Base-by-base conservation (phyloP, 2,888 invertebrate species). In the Petrolisthes manimaculis region DNA sequence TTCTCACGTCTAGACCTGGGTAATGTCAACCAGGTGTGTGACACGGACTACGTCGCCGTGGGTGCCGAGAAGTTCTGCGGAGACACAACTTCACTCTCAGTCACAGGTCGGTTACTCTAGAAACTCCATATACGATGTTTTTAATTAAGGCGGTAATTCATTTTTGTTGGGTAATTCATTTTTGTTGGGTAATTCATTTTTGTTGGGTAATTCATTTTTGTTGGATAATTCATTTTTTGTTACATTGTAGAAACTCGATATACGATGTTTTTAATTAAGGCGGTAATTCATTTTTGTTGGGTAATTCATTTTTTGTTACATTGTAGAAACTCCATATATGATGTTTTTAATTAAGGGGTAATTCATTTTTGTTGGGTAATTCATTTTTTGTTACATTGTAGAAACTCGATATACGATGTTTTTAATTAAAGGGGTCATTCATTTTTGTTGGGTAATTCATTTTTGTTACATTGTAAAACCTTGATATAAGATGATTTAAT, bases 1-100 rank as follows among this genome's bases (percentile, higher is more conserved):
- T 90, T 86, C 84, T 51, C 51, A 37, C 77, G 69, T 9, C 54
- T 86, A 4, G 88, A 88, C 67, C 78, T 86, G 14, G 90, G 90
- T 21, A 86, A 86, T 78, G 55, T 74, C 5, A 78, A 82, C 51
- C 61, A 54, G 24, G 55, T n/a, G 4, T 90, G 90, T 51, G 80
- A 14, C 5, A 55, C 14, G 5, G 90, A 90, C 55, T 88, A 81
- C 78, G 21, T 86, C 21, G 90, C 77, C 0, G 37, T 83, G 4
- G 78, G 53, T 3, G 18, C 55, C 3, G 55, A 80, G 54, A 83
- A 86, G 55, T 61, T 77, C 24, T 90, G 90, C 53, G 90, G 90
- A 5, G 88, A 90, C 61, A 86, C 80, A 55, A 14, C 67, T 12
- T 1, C 85, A 14, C 53, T 83, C 37, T 81, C 86, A 6, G 9